phyloP scores from a whole-genome alignment of 2,888 invertebrate genomes.

The Spialia ferax region DNA sequence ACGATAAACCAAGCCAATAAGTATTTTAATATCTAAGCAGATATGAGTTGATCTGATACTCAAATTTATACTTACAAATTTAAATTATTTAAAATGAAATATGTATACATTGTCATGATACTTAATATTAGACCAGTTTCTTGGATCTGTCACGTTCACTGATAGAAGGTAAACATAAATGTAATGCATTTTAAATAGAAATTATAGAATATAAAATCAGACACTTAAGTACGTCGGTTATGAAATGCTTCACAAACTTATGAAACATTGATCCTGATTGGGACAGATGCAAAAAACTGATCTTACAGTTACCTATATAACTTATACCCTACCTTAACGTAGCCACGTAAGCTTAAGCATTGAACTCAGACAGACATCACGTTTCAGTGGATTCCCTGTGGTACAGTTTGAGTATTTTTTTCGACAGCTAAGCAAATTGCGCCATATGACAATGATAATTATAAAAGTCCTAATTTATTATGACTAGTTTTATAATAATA shows the following conservation, averaged over 20 bases:
- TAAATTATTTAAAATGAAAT: conserved; percentile 57
- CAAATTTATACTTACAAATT: conserved; percentile 61
- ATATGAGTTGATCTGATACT: conserved; percentile 78
- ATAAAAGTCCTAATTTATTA: neutral
- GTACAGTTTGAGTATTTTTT: conserved; percentile 65
- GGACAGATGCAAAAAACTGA: conserved; percentile 51
- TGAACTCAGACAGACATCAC: conserved; percentile 65
- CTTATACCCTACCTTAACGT: conserved; percentile 73
- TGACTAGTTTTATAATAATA: neutral
- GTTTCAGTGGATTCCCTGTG: conserved; percentile 47
- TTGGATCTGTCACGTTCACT: conserved; percentile 56
- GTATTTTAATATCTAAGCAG: conserved; percentile 71
- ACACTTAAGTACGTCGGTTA: conserved; percentile 4
- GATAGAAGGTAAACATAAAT: too few relatives aligned
- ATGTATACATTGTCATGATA: conserved; percentile 73
- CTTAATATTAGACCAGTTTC: conserved; percentile 45
- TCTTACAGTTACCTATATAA: conserved; percentile 62
- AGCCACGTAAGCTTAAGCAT: conserved; percentile 83
- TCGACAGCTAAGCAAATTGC: conserved; percentile 63
- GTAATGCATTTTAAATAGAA: too few relatives aligned
- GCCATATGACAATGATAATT: neutral
- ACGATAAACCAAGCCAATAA: neutral
- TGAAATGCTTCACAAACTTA: conserved; percentile 6
- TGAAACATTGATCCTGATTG: neutral
- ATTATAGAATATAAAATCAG: conserved; percentile 32